phyloP scores from a whole-genome alignment of 2,797 vertebrate genomes.

The Notolabrus celidotus region DNA sequence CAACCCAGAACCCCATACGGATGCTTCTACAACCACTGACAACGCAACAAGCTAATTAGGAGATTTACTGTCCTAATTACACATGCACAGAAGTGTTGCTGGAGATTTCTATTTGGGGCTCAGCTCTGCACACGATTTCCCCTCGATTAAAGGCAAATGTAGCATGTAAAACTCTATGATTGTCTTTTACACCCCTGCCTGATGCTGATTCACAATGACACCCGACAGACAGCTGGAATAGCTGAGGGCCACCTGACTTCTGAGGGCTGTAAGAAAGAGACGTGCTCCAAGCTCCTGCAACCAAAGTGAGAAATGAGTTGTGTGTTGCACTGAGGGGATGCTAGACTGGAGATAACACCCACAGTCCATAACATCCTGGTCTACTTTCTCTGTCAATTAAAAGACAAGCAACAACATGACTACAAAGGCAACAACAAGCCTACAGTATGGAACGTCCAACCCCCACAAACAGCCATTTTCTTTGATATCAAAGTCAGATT shows the following conservation, averaged over 20 bases:
- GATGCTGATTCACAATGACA: slow-evolving; percentile 79
- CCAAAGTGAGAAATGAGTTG: slow-evolving; percentile 64
- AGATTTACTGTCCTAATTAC: slow-evolving; percentile 77
- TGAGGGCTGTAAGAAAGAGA: slow-evolving; percentile 68
- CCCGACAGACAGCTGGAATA: slow-evolving; percentile 84
- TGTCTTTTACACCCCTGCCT: slow-evolving; percentile 69
- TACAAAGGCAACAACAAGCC: slow-evolving; percentile 58
- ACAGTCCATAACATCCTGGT: slow-evolving; percentile 60
- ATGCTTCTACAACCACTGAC: slow-evolving; percentile 68
- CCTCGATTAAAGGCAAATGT: slow-evolving; percentile 82
- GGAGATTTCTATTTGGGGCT: slow-evolving; percentile 67
- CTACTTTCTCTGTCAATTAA: slow-evolving; percentile 66
- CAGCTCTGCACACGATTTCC: slow-evolving; percentile 58
- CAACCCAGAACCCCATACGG: slow-evolving; percentile 31
- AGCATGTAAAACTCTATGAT: slow-evolving; percentile 79
- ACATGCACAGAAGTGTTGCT: slow-evolving; percentile 68
- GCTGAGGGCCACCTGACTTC: slow-evolving; percentile 81
- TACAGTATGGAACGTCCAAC: slow-evolving; percentile 41
- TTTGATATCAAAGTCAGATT: slow-evolving; percentile 60
- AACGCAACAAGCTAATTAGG: slow-evolving; percentile 80
- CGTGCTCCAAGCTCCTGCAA: slow-evolving; percentile 54
- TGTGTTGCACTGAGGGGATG: slow-evolving; percentile 46
- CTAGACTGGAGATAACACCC: slow-evolving; percentile 71
- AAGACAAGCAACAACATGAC: slow-evolving; percentile 57
- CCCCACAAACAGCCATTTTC: slow-evolving; percentile 31